phyloP scores from a whole-genome alignment of 2,888 invertebrate species.

The Beris morrisii region DNA sequence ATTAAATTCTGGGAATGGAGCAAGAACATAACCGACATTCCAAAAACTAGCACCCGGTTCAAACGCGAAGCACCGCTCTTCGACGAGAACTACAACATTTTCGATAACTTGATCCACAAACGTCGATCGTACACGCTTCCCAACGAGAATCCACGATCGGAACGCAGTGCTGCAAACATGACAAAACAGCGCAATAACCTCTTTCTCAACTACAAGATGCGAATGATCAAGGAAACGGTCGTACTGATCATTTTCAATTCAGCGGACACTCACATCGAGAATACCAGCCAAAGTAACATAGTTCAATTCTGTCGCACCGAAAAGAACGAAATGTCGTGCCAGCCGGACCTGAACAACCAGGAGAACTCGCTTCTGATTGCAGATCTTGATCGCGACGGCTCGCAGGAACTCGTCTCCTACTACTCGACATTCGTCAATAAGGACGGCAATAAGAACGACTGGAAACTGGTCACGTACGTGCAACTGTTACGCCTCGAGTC shows the following conservation, averaged over 20 bases:
- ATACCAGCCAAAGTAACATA: constrained; percentile 77
- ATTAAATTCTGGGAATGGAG: constrained; percentile 84
- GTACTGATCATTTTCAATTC: constrained; percentile 79
- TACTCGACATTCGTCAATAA: constrained; percentile 65
- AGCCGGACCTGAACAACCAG: constrained; percentile 74
- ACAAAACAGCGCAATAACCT: constrained; percentile 43
- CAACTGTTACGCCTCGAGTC: constrained; percentile 71
- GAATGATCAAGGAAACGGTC: constrained; percentile 70
- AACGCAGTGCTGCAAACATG: constrained; percentile 43
- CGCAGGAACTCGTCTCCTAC: constrained; percentile 77
- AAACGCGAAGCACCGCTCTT: constrained; percentile 34
- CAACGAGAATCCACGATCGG: constrained; percentile 40
- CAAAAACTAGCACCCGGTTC: constrained; percentile 33
- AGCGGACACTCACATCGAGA: constrained; percentile 71
- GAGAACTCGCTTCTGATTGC: constrained; percentile 72
- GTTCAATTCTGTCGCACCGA: constrained; percentile 67
- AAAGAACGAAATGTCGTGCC: constrained; percentile 60
- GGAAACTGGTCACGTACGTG: constrained; percentile 69
- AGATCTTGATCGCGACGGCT: constrained; percentile 75
- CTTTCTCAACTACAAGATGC: constrained; percentile 51
- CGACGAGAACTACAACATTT: constrained; percentile 46
- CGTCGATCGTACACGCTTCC: constrained; percentile 47
- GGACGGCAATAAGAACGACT: constrained; percentile 52
- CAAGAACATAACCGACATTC: constrained; percentile 37
- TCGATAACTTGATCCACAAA: constrained; percentile 49